A percentile compares a stretch with the other conserved stretches of the same genome.
These are phyloP conservation scores for Pipistrellus kuhlii DNA, from an alignment of 2,797 vertebrate genomes.

Conservation along the genomic window DNA sequence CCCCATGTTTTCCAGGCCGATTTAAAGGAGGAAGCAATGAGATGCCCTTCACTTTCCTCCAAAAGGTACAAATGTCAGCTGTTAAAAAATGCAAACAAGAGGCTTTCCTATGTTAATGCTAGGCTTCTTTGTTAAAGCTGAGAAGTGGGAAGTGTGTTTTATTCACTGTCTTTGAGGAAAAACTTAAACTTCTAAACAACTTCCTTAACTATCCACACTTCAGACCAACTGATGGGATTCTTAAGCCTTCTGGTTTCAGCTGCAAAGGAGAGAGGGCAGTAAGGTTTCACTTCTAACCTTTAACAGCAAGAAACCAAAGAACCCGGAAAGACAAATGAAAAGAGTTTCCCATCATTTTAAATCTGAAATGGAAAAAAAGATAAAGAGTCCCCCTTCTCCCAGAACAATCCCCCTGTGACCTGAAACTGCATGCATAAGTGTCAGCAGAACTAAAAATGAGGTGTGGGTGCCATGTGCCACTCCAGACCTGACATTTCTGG, in stretches of 20 bases:
- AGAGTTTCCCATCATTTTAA: neutral
- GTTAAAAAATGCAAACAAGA: conserved; percentile 90
- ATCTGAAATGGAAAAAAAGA: neutral
- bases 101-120: conserved; percentile 87
- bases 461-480: fast-evolving
- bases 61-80: conserved; percentile 90
- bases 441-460: neutral
- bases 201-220: conserved; percentile 79
- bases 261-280: neutral
- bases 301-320: conserved; percentile 14
- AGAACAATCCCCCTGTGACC: neutral
- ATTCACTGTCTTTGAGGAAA: conserved; percentile 60
- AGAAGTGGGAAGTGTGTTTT: conserved; percentile 79
- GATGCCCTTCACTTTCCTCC: conserved; percentile 89
- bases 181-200: conserved; percentile 82
- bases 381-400: neutral
- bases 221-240: conserved; percentile 39
- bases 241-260: conserved; percentile 69
- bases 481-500: neutral
- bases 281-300: neutral
- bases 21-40: conserved; percentile 89
- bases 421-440: neutral
- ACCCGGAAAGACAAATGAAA: neutral
- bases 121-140: conserved; percentile 86
- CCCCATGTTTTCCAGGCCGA: conserved; percentile 88